Percentiles rank a stretch among this genome's conserved stretches.
Conservation (phyloP, 2,797 vertebrate species). For the Chaetophractus vellerosus region DNA sequence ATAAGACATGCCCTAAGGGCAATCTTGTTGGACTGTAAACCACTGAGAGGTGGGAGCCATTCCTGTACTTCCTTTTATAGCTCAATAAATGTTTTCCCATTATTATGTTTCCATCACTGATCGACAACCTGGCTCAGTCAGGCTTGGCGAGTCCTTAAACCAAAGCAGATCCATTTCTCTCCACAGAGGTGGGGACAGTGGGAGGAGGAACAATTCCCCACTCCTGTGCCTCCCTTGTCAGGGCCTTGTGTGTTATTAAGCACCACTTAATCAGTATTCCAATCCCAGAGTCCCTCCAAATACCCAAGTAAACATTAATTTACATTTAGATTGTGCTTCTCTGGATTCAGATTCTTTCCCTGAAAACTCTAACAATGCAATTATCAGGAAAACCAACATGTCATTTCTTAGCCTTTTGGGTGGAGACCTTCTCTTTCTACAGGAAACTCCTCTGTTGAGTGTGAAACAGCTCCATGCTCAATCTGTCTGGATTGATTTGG, state of each 20-base stretch:
- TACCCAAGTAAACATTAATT: slow-evolving; percentile 83
- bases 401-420: slow-evolving; percentile 75
- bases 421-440: slow-evolving; percentile 7
- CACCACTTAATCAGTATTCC: slow-evolving; percentile 80
- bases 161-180: slow-evolving; percentile 59
- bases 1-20: neutral
- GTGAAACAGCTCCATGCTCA: slow-evolving; percentile 28
- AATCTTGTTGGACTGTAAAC: neutral
- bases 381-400: slow-evolving; percentile 84
- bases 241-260: slow-evolving; percentile 24
- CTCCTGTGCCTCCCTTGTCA: neutral
- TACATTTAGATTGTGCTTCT: slow-evolving; percentile 86
- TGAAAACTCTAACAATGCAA: slow-evolving; percentile 84
- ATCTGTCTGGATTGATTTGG: slow-evolving; percentile 28
- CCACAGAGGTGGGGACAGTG: neutral
- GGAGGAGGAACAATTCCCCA: neutral
- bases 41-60: neutral
- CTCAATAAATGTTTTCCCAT: slow-evolving; percentile 46
- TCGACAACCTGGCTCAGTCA: slow-evolving; percentile 29
- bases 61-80: slow-evolving; percentile 10
- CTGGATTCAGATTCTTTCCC: slow-evolving; percentile 79
- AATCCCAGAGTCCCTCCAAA: slow-evolving; percentile 76
- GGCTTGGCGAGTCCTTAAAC: neutral
- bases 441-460: slow-evolving; percentile 53
- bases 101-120: slow-evolving; percentile 40